Conservation (phyloP, 2,113 vertebrate genomes). For the Daboia siamensis region DNA sequence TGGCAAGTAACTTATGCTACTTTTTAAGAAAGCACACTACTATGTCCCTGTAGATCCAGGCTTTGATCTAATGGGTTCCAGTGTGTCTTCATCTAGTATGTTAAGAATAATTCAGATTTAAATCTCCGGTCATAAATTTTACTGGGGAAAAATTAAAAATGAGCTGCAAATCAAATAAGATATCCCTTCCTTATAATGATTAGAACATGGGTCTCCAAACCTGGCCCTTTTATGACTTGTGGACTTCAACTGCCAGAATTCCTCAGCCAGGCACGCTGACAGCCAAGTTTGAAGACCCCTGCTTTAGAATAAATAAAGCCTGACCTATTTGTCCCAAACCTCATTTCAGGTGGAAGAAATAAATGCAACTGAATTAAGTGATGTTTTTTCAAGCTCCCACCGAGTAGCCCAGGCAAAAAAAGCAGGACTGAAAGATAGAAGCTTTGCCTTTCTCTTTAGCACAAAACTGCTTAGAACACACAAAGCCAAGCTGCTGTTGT, state of each 20-base stretch:
- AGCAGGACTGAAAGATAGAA: not conserved
- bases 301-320: not conserved
- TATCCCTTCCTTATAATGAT: not conserved
- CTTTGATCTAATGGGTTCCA: not conserved
- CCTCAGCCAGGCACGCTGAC: no score
- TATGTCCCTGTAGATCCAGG: not conserved
- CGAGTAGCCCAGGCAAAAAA: not conserved
- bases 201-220: not conserved
- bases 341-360: not conserved
- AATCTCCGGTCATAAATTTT: not conserved
- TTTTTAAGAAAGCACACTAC: slow-evolving; percentile 1
- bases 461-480: not conserved
- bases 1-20: not conserved
- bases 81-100: accelerated
- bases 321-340: not conserved
- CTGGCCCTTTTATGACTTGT: no score
- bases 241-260: no score
- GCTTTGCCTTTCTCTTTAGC: not conserved
- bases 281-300: no score
- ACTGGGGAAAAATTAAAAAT: no score
- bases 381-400: not conserved
- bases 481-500: not conserved
- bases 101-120: not conserved
- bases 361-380: not conserved
- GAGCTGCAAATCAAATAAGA: not conserved